Conservation (phyloP, 2,888 invertebrate species). For the Oasisia sp. region DNA sequence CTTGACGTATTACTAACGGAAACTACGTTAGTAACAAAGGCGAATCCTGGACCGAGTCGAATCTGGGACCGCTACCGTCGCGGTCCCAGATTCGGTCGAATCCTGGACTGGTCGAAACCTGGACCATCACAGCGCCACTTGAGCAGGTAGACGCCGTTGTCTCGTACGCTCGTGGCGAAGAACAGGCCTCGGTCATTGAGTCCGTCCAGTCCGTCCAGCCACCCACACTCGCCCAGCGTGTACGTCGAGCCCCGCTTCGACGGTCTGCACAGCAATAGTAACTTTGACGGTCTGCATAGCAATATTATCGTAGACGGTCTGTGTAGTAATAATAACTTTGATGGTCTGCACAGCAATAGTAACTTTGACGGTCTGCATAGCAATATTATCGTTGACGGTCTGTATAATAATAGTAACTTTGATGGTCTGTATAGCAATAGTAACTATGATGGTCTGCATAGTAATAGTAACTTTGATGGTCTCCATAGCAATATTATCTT, state of each 20-base stretch:
- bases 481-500: not conserved
- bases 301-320: not conserved
- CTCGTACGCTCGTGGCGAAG: constrained; percentile 35
- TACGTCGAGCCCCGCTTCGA: constrained; percentile 53
- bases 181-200: constrained; percentile 30
- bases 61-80: too few relatives aligned
- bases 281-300: not conserved
- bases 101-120: too few relatives aligned
- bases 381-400: not conserved
- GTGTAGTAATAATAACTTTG: not conserved
- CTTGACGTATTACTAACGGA: too few relatives aligned
- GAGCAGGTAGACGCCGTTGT: constrained; percentile 34
- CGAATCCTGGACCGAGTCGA: too few relatives aligned
- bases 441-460: not conserved
- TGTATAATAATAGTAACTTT: not conserved
- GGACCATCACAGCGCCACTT: too few relatives aligned
- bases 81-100: too few relatives aligned
- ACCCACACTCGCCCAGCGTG: constrained; percentile 49
- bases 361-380: not conserved
- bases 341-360: not conserved
- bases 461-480: not conserved
- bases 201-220: constrained; percentile 50
- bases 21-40: too few relatives aligned
- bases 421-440: not conserved
- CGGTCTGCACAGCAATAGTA: constrained; percentile 44